Percentiles rank a stretch among this genome's conserved stretches.
Conservation (phyloP, 2,888 invertebrate species). For the Cartodere bifasciata region DNA sequence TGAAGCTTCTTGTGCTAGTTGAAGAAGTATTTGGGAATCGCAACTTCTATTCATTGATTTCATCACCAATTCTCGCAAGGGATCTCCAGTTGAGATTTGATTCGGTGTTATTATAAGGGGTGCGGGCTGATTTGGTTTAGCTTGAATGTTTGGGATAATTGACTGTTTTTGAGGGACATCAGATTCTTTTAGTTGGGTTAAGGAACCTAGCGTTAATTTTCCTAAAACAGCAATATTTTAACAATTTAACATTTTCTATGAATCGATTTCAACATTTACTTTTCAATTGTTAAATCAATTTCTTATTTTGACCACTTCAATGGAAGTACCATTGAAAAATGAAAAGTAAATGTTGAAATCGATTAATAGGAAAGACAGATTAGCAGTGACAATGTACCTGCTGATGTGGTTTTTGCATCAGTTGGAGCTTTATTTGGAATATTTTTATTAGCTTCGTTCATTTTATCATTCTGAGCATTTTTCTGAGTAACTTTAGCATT, state of each 20-base stretch:
- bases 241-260: too few species aligned
- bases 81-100: conserved; percentile 34
- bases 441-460: too few species aligned
- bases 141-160: conserved; percentile 11
- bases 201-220: conserved; percentile 25
- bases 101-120: conserved; percentile 4
- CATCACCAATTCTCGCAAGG: conserved; percentile 49
- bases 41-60: conserved; percentile 38
- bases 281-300: too few species aligned
- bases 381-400: too few species aligned
- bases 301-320: too few species aligned
- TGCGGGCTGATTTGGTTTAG: conserved; percentile 4
- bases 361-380: too few species aligned
- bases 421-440: too few species aligned
- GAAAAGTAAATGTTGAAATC: too few species aligned
- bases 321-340: too few species aligned
- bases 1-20: conserved; percentile 49
- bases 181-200: conserved; percentile 27
- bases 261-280: too few species aligned
- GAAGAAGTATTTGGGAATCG: conserved; percentile 38
- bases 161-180: conserved; percentile 14
- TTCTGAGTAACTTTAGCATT: conserved; percentile 15
- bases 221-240: conserved; percentile 15
- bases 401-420: too few species aligned
- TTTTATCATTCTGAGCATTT: too few species aligned